Evolutionary conservation across 2,113 vertebrate species (phyloP), one percentile per base, ranked within the genome.

Genomic region (Gallinago media): DNA sequence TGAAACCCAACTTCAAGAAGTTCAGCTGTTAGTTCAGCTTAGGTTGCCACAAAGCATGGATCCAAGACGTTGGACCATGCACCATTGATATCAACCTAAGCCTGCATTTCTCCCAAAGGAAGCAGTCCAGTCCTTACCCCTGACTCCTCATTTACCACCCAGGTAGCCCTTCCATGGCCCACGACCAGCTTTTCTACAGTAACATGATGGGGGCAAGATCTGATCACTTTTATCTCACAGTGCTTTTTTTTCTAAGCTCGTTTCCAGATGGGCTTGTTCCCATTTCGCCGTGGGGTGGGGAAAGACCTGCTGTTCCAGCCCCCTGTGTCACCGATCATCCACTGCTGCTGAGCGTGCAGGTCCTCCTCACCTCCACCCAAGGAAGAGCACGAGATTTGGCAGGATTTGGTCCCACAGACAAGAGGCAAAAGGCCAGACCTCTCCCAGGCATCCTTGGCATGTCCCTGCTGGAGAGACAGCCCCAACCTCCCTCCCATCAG

Each of bases 301-400:
- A 5, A 67, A 58, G 44, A 12, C 1, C 1, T 11, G 42, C 23
- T 14, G 3, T 20, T 58, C 85, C 26, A 44, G 44, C 52, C 2
- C 32, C 4, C 52, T 6, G 5, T 9, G 23, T 9, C 71, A 25
- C 0, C 0, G 20, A 32, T 22, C 21, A 11, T 31, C n/a, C 47
- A 1, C 26, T 12, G 20, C 19, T 5, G 2, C 58, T 6, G 9
- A 2, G 13, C 9, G 9, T 65, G 36, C 26, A 8, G n/a, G 27
- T 86, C 68, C 58, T 70, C 11, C 13, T 15, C 62, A 61, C 44
- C 34, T 34, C 16, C 67, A 17, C 17, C 71, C 70, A 17, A 56
- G 54, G 20, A 63, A 12, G 49, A 76, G 40, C 63, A 89, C 29
- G 40, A 25, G 34, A 23, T 63, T 54, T 23, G 56, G 19, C 34